Conservation (phyloP, 2,797 vertebrate genomes). For the Catostomus latipinnis region DNA sequence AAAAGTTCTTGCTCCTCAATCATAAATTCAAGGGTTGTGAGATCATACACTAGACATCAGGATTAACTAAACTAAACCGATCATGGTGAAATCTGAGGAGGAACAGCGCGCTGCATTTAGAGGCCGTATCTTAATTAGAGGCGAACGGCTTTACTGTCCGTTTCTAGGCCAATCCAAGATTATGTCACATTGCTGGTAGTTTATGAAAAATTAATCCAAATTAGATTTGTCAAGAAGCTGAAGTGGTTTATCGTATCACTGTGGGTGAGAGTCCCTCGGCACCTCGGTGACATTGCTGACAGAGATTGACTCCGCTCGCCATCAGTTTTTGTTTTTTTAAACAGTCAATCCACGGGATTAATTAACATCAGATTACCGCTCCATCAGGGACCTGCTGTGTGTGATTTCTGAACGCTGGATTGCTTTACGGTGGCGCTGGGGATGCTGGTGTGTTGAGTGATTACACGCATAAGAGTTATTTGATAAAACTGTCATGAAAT, state of each 20-base stretch:
- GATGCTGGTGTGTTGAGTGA: not conserved
- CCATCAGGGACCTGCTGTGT: constrained; percentile 52
- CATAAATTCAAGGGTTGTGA: constrained; percentile 25
- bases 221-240: constrained; percentile 59
- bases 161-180: constrained; percentile 63
- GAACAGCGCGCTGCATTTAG: constrained; percentile 22
- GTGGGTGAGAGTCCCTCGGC: constrained; percentile 43
- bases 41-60: not conserved
- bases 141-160: constrained; percentile 47
- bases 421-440: not conserved
- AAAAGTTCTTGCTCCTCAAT: constrained; percentile 15
- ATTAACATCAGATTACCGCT: constrained; percentile 60
- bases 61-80: constrained; percentile 43
- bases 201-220: constrained; percentile 61
- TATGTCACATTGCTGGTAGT: constrained; percentile 52
- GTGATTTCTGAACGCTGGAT: not conserved
- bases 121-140: constrained; percentile 54
- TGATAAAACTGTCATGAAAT: constrained; percentile 24
- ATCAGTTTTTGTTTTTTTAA: constrained; percentile 1
- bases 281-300: constrained; percentile 44
- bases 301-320: constrained; percentile 52
- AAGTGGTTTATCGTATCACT: constrained; percentile 54
- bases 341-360: constrained; percentile 54
- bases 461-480: constrained; percentile 11
- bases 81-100: constrained; percentile 42